These are phyloP conservation scores for Eristalis tenax DNA, from an alignment of 2,888 invertebrate genomes.

Conservation along the genomic window DNA sequence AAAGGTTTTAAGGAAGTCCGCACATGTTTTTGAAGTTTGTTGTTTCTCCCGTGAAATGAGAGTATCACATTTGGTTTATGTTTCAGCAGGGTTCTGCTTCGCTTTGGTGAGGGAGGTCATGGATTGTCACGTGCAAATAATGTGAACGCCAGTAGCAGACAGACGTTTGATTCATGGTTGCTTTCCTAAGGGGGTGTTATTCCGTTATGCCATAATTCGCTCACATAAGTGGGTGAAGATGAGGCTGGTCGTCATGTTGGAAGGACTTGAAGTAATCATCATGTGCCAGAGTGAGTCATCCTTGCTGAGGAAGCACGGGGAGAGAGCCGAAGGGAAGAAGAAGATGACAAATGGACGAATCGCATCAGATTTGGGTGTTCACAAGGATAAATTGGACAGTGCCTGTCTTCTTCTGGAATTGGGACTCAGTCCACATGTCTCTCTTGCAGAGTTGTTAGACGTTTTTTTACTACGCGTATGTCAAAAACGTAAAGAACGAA, in stretches of 20 bases:
- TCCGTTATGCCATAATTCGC: not conserved
- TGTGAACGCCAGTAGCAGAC: not conserved
- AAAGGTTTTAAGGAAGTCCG: not conserved
- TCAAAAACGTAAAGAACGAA: too few relatives aligned
- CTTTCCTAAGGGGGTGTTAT: not conserved
- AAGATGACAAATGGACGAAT: too few relatives aligned
- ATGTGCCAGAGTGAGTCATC: too few relatives aligned
- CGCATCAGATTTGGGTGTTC: too few relatives aligned
- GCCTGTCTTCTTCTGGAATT: too few relatives aligned
- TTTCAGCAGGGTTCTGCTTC: not conserved
- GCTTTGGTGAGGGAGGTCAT: not conserved
- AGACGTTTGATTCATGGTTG: not conserved
- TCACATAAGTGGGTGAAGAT: not conserved
- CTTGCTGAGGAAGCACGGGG: too few relatives aligned
- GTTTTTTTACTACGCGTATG: too few relatives aligned
- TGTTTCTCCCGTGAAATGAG: not conserved
- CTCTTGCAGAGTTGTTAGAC: too few relatives aligned
- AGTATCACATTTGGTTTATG: not conserved
- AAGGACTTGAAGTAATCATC: too few relatives aligned
- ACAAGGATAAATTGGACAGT: too few relatives aligned
- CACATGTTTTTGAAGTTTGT: not conserved
- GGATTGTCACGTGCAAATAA: not conserved
- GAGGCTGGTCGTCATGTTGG: not conserved
- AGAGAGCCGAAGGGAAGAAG: too few relatives aligned
- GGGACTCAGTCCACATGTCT: too few relatives aligned